phyloP scores from a whole-genome alignment of 2,113 vertebrate species.

The Apteryx mantelli region DNA sequence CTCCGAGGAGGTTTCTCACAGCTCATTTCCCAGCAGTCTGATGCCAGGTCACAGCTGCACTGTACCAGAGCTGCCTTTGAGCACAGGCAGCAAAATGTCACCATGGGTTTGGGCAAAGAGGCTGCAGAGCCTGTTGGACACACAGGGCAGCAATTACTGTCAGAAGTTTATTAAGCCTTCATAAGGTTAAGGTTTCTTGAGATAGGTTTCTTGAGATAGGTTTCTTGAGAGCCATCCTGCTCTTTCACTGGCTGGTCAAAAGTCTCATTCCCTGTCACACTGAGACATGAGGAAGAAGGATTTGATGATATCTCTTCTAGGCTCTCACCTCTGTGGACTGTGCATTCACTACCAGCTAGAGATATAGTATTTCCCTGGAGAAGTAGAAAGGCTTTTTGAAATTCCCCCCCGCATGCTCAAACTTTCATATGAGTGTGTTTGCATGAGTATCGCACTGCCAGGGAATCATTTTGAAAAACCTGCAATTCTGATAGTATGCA shows the following conservation, averaged over 20 bases:
- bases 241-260: background rate
- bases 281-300: background rate
- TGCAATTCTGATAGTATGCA: background rate
- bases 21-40: background rate
- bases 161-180: background rate
- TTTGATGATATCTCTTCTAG: background rate
- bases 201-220: background rate
- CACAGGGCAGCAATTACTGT: background rate
- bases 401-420: background rate
- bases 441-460: background rate
- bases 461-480: background rate
- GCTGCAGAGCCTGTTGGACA: background rate
- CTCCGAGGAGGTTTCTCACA: background rate
- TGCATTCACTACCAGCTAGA: background rate
- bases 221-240: background rate
- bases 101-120: background rate
- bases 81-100: background rate
- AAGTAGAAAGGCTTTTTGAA: background rate
- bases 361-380: background rate
- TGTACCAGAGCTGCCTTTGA: background rate
- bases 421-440: background rate
- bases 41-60: background rate
- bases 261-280: background rate
- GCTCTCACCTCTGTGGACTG: rapidly evolving
- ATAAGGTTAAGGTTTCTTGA: background rate